These are phyloP conservation scores for Cenopis cana DNA, from an alignment of 2,888 invertebrate genomes.

Conservation along the genomic window DNA sequence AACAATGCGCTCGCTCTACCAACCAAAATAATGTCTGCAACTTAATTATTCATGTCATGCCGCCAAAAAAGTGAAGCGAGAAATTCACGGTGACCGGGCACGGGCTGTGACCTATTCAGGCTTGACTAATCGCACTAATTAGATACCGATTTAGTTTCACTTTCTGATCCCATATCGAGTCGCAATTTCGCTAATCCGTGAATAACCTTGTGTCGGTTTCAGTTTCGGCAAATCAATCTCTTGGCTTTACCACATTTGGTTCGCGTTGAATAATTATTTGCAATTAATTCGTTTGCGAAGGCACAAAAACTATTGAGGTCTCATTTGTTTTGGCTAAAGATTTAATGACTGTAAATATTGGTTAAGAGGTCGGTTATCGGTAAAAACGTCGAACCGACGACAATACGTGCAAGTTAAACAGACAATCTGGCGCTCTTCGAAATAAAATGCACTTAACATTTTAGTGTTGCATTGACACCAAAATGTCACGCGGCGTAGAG, in stretches of 20 bases:
- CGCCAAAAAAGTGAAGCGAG: constrained; percentile 68
- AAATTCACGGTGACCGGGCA: constrained; percentile 63
- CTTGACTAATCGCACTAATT: constrained; percentile 72
- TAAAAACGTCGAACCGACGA: constrained; percentile 60
- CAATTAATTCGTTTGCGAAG: constrained; percentile 54
- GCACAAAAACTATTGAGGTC: constrained; percentile 53
- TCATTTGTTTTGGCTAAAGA: constrained; percentile 64
- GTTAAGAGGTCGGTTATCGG: constrained; percentile 77
- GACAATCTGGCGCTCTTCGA: constrained; percentile 60
- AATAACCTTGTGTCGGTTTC: constrained; percentile 66
- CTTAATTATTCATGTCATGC: constrained; percentile 74
- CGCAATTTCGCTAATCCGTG: constrained; percentile 61
- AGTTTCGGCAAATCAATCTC: constrained; percentile 53
- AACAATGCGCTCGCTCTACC: constrained; percentile 64
- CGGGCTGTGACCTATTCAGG: constrained; percentile 63
- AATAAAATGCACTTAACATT: constrained; percentile 75
- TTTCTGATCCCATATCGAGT: constrained; percentile 64
- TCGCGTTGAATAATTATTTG: constrained; percentile 51
- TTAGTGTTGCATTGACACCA: constrained; percentile 82
- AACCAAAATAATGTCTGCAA: constrained; percentile 57
- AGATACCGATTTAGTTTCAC: constrained; percentile 72
- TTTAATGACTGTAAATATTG: constrained; percentile 72
- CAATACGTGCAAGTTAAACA: constrained; percentile 59
- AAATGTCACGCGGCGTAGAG: constrained; percentile 68
- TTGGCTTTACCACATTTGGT: constrained; percentile 46